Conservation (phyloP, 2,113 vertebrate species). For the Amazona guildingii region DNA sequence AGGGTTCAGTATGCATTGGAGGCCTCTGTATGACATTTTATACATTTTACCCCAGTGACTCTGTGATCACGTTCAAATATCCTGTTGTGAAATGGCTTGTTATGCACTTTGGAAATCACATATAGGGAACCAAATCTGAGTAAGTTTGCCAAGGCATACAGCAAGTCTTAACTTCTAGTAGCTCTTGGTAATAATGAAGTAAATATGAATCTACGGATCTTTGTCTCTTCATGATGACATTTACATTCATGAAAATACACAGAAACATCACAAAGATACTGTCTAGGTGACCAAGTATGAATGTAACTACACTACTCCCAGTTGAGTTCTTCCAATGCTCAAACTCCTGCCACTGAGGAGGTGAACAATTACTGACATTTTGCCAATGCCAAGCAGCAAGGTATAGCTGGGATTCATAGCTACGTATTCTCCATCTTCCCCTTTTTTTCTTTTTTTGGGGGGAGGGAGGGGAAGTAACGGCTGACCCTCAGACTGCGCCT, state of each 20-base stretch:
- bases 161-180: background rate
- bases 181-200: background rate
- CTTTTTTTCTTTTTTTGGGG: background rate
- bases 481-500: background rate
- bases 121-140: background rate
- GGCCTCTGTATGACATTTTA: background rate
- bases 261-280: background rate
- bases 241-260: background rate
- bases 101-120: background rate
- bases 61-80: background rate
- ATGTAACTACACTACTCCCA: background rate
- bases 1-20: background rate
- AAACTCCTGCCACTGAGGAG: background rate
- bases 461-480: background rate
- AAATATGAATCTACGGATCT: background rate
- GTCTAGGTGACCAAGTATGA: background rate
- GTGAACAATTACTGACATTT: background rate
- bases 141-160: background rate
- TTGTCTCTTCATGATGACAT: background rate
- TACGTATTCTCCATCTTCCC: background rate
- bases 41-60: background rate
- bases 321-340: background rate
- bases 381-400: background rate
- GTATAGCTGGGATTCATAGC: background rate
- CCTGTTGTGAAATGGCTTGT: background rate